These are phyloP conservation scores for Zosterops japonicus DNA, from an alignment of 2,113 vertebrate genomes.

Conservation along the genomic window DNA sequence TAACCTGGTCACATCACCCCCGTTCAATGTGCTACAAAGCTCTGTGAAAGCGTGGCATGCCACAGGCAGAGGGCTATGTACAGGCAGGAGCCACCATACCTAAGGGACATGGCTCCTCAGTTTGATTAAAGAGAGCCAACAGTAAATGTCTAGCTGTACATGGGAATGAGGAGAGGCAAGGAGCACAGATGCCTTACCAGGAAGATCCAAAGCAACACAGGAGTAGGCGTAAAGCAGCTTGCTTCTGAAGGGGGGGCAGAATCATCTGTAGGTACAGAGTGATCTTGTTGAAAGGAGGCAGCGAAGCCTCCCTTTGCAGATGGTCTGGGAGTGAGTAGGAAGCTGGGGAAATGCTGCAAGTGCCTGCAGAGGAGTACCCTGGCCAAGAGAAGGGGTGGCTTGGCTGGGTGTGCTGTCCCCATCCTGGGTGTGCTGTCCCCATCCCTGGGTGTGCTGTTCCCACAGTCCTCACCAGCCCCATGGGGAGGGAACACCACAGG, in stretches of 20 bases:
- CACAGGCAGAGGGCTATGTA: background rate
- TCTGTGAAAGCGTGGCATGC: rapidly evolving
- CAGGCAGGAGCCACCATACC: background rate
- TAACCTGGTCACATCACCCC: constrained; percentile 44
- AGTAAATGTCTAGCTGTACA: background rate
- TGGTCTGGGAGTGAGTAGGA: constrained; percentile 42
- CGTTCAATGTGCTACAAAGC: background rate
- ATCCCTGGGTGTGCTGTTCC: background rate
- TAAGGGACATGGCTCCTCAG: background rate
- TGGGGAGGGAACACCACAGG: background rate
- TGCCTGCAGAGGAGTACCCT: background rate
- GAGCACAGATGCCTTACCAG: constrained; percentile 40
- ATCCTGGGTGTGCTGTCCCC: background rate
- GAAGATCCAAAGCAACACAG: background rate
- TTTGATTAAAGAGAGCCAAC: background rate
- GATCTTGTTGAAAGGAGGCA: constrained; percentile 33
- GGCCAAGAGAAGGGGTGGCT: background rate
- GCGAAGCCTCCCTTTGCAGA: constrained; percentile 25
- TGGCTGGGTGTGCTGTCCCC: background rate
- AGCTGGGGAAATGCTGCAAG: background rate
- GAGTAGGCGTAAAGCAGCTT: constrained; percentile 47
- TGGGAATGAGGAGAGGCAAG: background rate
- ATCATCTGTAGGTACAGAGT: constrained; percentile 31
- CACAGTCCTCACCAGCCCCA: rapidly evolving
- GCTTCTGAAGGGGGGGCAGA: background rate